Base-by-base conservation (phyloP, 92 coral and sea anemone species). In the Parazoanthus atlanticus region DNA sequence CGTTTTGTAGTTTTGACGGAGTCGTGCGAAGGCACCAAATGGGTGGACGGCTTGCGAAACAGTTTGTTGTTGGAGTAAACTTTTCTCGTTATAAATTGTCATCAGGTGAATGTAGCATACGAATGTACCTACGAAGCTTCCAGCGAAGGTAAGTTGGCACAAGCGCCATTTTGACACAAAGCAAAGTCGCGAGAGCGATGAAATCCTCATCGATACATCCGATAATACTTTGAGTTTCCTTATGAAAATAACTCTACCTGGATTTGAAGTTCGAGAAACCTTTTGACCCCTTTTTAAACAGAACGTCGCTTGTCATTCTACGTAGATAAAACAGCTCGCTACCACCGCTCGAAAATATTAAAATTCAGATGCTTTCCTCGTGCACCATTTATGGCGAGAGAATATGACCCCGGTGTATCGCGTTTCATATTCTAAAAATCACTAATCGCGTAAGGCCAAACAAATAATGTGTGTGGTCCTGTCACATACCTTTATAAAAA, bases 111-210 rank as follows among this genome's bases (percentile, higher is more conserved):
- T 32, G 43, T 81, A 67, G 38, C 74, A 81, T 7, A 81, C 4
- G 4, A 61, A 65, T n/a, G 86, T 81, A 67, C 86, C 70, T 9
- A 81, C 54, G 17, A 65, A 40, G 23, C 86, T 81, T 6, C 28
- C 86, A 31, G 58, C 10, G 75, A 81, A 81, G 11, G 52, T 54
- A 23, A 81, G 67, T 64, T 81, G 86, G 12, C 86, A 81, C 21
- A 81, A 81, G 52, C 86, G 86, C 86, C 86, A 81, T 81, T 34
- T 65, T 81, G 86, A 81, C 15, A 81, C 5, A 23, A 25, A 36
- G 43, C 74, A 65, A 38, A 81, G 26, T 65, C 58, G 25, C 40
- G 28, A 52, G 29, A 34, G n/a, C n/a, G n/a, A 56, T 74, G 19
- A 72, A 72, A 2, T 4, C 34, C 25, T 72, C 76, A 72, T 72